Conservation (phyloP, 2,113 vertebrate species). For the Notarius lentiginosus region DNA sequence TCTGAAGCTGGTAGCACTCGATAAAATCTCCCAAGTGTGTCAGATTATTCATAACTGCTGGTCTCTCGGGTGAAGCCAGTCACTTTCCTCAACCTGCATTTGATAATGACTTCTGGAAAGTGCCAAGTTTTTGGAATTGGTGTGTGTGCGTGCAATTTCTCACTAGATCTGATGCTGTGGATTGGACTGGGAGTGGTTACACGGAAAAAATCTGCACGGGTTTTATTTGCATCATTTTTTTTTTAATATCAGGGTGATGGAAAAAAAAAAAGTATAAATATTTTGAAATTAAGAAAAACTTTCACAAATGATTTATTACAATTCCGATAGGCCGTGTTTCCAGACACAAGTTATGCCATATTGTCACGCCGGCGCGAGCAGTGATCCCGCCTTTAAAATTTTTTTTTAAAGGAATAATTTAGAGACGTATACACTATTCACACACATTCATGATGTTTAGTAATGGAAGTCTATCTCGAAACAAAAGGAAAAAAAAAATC, state of each 20-base stretch:
- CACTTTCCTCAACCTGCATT: not conserved
- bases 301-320: not conserved
- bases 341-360: not conserved
- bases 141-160: not conserved
- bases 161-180: not conserved
- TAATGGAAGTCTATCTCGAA: not conserved
- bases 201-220: not conserved
- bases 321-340: not conserved
- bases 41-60: not conserved
- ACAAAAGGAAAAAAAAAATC: not conserved
- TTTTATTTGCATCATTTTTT: too few species aligned
- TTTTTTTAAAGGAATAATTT: not conserved
- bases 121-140: not conserved
- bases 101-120: not conserved
- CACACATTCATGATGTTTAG: too few species aligned
- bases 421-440: not conserved
- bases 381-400: not conserved
- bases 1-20: not conserved
- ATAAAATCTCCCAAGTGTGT: not conserved
- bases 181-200: constrained; percentile 1
- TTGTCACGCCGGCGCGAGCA: not conserved
- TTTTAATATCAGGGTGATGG: not conserved
- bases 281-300: not conserved
- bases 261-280: not conserved
- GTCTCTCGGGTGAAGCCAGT: not conserved